These are phyloP conservation scores for Dendroctonus ponderosae DNA, from an alignment of 1,140 invertebrate species.

Conservation along the genomic window DNA sequence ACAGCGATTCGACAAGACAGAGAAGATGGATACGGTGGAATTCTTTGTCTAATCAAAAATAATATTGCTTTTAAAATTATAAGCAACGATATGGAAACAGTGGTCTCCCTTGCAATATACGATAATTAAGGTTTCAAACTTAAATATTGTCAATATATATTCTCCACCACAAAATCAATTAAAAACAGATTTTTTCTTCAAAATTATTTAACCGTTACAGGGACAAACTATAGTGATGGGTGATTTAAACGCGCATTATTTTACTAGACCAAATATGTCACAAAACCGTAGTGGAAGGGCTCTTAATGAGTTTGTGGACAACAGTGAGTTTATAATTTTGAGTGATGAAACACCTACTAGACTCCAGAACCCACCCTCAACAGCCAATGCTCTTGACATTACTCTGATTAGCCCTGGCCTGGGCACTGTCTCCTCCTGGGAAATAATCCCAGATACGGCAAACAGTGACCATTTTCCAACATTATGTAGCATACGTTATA, in stretches of 20 bases:
- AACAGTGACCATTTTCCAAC: no score
- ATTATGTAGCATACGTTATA: no score
- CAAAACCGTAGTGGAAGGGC: neutral
- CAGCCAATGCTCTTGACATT: neutral
- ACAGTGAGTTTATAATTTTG: neutral
- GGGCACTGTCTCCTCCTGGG: neutral
- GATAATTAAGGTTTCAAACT: neutral
- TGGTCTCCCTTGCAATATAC: neutral
- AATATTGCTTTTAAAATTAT: conserved; percentile 11
- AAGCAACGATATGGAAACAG: conserved; percentile 3
- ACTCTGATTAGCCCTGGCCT: neutral
- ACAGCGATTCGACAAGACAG: conserved; percentile 23
- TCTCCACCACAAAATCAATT: neutral
- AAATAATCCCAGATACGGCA: no score
- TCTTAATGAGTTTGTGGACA: neutral
- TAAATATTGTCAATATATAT: neutral
- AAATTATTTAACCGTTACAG: no score
- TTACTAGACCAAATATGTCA: neutral
- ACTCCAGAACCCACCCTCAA: neutral
- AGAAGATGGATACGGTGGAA: conserved; percentile 27
- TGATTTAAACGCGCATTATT: conserved; percentile 20
- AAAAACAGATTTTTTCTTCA: neutral
- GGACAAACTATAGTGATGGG: conserved; percentile 10
- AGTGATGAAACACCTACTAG: neutral
- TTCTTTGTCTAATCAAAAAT: conserved; percentile 15